Evolutionary conservation across 2,797 vertebrate species (phyloP).

Genomic region (Gadopsis bispinosus): DNA sequence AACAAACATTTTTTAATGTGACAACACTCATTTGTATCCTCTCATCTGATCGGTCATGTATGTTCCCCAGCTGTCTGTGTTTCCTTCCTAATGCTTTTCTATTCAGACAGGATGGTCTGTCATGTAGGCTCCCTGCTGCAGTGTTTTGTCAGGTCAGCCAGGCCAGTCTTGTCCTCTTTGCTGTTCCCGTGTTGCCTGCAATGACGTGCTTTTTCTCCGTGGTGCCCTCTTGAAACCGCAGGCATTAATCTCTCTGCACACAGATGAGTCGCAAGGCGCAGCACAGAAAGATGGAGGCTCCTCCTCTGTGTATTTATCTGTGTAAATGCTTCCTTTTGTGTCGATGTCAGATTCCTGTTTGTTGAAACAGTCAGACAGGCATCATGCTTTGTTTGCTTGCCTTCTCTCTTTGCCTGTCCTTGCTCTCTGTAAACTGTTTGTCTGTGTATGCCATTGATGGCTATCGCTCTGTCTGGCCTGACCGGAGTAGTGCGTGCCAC

Average conservation of each 20-base stretch:
- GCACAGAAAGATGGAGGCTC: constrained; percentile 16
- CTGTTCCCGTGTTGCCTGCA: constrained; percentile 33
- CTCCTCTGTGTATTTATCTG: constrained; percentile 36
- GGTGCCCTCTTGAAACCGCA: constrained; percentile 36
- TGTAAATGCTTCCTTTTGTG: constrained; percentile 35
- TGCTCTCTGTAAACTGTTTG: constrained; percentile 12
- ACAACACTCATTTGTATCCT: neutral
- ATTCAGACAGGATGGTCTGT: constrained; percentile 25
- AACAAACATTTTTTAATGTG: neutral
- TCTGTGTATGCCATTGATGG: neutral
- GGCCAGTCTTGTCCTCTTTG: constrained; percentile 8
- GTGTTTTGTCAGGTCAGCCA: constrained; percentile 27
- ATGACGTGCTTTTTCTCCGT: constrained; percentile 49
- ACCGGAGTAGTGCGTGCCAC: neutral
- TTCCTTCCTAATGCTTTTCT: constrained; percentile 1
- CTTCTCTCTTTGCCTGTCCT: constrained; percentile 6
- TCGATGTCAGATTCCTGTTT: constrained; percentile 20
- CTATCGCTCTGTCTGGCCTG: constrained; percentile 25
- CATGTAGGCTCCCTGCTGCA: constrained; percentile 32
- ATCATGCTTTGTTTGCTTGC: constrained; percentile 3
- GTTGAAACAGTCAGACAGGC: neutral
- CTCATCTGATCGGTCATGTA: constrained; percentile 3
- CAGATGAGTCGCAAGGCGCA: constrained; percentile 25
- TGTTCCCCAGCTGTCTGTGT: neutral
- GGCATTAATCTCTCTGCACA: constrained; percentile 46